phyloP scores from a whole-genome alignment of 2,113 vertebrate genomes.

The Panthera leo region DNA sequence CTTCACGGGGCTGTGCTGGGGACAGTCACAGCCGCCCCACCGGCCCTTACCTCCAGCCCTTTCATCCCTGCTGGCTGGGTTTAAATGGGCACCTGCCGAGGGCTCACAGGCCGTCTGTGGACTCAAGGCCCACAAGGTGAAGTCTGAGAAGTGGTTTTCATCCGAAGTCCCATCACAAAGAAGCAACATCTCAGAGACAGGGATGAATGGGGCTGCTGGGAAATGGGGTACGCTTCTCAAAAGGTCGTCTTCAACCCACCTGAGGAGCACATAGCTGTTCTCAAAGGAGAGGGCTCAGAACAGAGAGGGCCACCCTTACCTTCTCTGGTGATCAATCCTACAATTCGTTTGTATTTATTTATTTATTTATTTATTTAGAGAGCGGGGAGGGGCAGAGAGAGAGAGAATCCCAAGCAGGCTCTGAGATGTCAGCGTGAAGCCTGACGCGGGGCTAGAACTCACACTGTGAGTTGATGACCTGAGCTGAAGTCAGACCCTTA shows the following conservation, averaged over 20 bases:
- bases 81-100: neutral
- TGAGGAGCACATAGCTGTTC: neutral
- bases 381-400: too few species aligned
- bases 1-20: neutral
- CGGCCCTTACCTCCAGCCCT: neutral
- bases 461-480: too few species aligned
- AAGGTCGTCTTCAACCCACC: neutral
- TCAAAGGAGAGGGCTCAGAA: neutral
- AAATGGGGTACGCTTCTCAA: neutral
- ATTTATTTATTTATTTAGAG: too few species aligned
- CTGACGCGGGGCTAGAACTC: too few species aligned
- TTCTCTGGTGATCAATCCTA: neutral
- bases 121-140: neutral
- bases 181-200: neutral
- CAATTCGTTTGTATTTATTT: too few species aligned
- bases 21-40: neutral
- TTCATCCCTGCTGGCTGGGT: neutral
- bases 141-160: neutral
- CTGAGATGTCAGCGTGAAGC: too few species aligned
- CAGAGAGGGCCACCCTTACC: neutral
- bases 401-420: too few species aligned
- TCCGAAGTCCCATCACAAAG: neutral
- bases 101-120: neutral
- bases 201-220: neutral
- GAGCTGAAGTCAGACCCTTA: too few species aligned